phyloP scores from a whole-genome alignment of 2,888 invertebrate species.

The Villa cingulata region DNA sequence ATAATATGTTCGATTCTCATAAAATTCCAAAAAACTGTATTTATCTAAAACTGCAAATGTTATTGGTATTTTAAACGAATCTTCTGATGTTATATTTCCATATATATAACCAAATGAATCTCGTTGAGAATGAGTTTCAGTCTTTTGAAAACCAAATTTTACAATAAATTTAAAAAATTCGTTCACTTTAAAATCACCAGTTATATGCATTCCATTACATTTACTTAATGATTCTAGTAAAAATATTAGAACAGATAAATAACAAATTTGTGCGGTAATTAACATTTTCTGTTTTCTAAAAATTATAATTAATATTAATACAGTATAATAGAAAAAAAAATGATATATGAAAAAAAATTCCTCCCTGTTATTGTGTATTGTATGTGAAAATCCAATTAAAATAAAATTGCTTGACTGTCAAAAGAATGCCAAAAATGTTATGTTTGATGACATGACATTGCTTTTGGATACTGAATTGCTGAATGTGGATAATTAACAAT shows the following conservation, averaged over 20 bases:
- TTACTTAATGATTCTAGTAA: slow-evolving; percentile 6
- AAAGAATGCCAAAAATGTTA: too few relatives aligned
- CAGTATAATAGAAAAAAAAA: not conserved
- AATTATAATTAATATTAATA: not conserved
- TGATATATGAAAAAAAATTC: not conserved
- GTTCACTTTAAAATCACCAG: slow-evolving; percentile 48
- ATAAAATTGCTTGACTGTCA: too few relatives aligned
- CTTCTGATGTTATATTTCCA: slow-evolving; percentile 76
- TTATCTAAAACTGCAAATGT: slow-evolving; percentile 86
- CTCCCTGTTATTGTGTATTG: too few relatives aligned
- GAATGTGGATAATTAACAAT: too few relatives aligned
- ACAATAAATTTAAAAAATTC: slow-evolving; percentile 84
- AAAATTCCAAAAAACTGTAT: slow-evolving; percentile 76
- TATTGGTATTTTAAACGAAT: slow-evolving; percentile 50
- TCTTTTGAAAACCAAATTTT: slow-evolving; percentile 95
- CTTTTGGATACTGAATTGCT: too few relatives aligned
- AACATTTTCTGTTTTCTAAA: not conserved
- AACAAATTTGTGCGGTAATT: slow-evolving; percentile 10
- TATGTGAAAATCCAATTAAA: too few relatives aligned
- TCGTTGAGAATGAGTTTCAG: slow-evolving; percentile 69
- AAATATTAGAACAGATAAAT: slow-evolving; percentile 7
- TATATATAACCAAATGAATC: slow-evolving; percentile 91
- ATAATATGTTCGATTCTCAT: slow-evolving; percentile 55
- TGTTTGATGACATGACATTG: too few relatives aligned
- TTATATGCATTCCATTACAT: slow-evolving; percentile 40